Evolutionary conservation across 2,797 vertebrate genomes (phyloP).

Genomic region (Spheniscus humboldti): DNA sequence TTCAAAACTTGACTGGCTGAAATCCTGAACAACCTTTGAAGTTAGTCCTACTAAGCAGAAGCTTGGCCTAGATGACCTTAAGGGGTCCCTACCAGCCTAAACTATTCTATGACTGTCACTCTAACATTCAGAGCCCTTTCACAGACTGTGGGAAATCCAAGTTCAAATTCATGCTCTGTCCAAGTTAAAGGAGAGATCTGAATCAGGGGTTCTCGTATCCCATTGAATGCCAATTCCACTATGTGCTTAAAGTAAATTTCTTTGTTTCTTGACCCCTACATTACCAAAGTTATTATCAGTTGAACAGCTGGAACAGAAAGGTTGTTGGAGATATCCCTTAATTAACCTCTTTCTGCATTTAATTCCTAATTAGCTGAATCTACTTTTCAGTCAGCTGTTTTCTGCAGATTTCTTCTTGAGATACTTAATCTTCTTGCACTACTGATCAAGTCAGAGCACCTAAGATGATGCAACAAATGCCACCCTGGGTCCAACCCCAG

Average conservation of each 20-base stretch:
- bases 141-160: not conserved
- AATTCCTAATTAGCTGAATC: not conserved
- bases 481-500: not conserved
- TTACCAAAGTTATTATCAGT: not conserved
- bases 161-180: not conserved
- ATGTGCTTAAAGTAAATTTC: not conserved
- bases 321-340: not conserved
- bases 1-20: not conserved
- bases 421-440: not conserved
- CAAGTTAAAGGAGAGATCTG: not conserved
- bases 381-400: not conserved
- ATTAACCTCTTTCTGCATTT: not conserved
- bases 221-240: not conserved
- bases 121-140: not conserved
- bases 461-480: not conserved
- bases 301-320: not conserved
- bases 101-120: not conserved
- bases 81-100: not conserved
- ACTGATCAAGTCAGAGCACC: not conserved
- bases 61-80: not conserved
- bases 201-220: not conserved
- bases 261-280: not conserved
- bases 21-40: not conserved
- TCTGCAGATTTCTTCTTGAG: not conserved
- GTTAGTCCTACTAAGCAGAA: not conserved